Percentiles rank a stretch among this genome's conserved stretches.
Conservation (phyloP, 2,888 invertebrate genomes). For the Molanna angustata region DNA sequence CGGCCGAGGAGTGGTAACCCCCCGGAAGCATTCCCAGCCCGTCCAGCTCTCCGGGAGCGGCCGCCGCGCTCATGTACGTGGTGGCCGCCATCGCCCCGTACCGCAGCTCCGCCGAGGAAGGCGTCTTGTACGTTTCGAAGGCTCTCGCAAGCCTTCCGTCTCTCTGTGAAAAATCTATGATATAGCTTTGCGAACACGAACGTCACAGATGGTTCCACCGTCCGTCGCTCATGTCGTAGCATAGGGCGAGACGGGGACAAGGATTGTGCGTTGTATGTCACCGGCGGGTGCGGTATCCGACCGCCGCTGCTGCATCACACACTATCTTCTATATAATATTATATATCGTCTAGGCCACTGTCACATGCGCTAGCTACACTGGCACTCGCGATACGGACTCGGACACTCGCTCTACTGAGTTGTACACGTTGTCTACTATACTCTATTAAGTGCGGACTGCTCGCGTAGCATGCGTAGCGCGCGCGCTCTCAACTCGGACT, state of each 20-base stretch:
- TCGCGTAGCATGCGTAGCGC: conserved; percentile 43
- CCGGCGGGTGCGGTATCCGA: conserved; percentile 46
- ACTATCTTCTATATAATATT: conserved; percentile 44
- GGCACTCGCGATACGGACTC: conserved; percentile 43
- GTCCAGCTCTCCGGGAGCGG: conserved; percentile 77
- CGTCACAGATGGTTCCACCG: conserved; percentile 29
- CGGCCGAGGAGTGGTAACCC: conserved; percentile 73
- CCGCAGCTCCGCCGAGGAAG: conserved; percentile 60
- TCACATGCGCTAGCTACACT: too few species aligned
- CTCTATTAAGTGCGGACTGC: conserved; percentile 12
- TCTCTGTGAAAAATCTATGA: conserved; percentile 37
- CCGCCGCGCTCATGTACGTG: conserved; percentile 88
- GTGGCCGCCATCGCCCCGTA: conserved; percentile 92
- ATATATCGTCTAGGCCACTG: conserved; percentile 29
- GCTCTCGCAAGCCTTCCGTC: conserved; percentile 41
- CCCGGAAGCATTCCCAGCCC: conserved; percentile 72
- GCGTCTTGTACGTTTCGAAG: conserved; percentile 60
- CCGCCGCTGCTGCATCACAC: conserved; percentile 33
- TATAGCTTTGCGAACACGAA: conserved; percentile 33
- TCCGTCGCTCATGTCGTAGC: conserved; percentile 31
- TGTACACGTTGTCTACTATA: conserved; percentile 31
- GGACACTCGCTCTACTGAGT: conserved; percentile 21
- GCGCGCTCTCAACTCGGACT: conserved; percentile 57
- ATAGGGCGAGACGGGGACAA: conserved; percentile 40
- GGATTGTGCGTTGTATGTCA: conserved; percentile 54